Evolutionary conservation across 64 coral and sea anemone species (phyloP), one percentile per base, ranked within the genome.

Genomic region (Dendrophyllia cribrosa): DNA sequence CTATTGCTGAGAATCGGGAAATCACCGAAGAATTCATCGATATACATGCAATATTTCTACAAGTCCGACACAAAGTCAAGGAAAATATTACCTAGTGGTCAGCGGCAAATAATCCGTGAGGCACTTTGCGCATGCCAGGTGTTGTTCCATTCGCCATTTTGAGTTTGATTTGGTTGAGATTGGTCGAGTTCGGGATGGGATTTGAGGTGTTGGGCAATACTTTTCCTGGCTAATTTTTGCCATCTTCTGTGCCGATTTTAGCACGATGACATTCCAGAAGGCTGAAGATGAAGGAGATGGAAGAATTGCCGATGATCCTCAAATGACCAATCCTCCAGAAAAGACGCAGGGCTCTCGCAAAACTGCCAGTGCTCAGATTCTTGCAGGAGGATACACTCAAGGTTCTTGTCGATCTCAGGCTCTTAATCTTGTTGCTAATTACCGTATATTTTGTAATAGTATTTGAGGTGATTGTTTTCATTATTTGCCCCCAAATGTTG

Each of bases 11-110:
- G 14, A 72, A 78, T 68, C 81, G 88, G 1, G 73, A 64, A 61
- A 77, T 43, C 64, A 94, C 25, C 5, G 82, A 34, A 75, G 65
- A 80, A 72, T 43, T 94, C 92, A 94, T 94, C 14, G 9, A 34
- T 34, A 34, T 34, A 34, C 34, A 34, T 34, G 34, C 34, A 34
- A 34, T 34, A 34, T 34, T 34, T 34, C 34, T 34, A 34, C 34
- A 34, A 0, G 34, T 34, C 2, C 34, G 34, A 34, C 34, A 34
- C 34, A 34, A 34, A 34, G 34, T 34, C 34, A 34, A 34, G 34
- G 34, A 34, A 34, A 34, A 34, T 0, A 34, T 34, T 0, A 56
- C 5, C 53, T 56, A 9, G 7, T 56, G 53, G 77, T 55, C 73
- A 76, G 73, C 46, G 47, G 73, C 16, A 51, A 73, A 17, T 47